phyloP scores from a whole-genome alignment of 2,888 invertebrate species.

The Griposia aprilina region DNA sequence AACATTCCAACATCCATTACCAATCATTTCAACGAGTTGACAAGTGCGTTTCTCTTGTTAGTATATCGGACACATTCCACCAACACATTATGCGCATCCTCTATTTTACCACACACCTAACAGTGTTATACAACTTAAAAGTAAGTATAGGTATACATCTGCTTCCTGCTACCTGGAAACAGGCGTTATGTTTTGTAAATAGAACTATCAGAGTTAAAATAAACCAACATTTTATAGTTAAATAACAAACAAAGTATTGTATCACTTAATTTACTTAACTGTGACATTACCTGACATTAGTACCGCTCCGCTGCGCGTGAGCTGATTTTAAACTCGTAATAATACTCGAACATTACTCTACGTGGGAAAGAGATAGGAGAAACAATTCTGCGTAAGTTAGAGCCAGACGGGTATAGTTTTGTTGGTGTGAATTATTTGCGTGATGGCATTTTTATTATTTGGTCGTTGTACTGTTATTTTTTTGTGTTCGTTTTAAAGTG shows the following conservation, averaged over 20 bases:
- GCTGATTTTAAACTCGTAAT: slow-evolving; percentile 34
- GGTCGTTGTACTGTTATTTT: slow-evolving; percentile 25
- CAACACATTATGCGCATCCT: no score
- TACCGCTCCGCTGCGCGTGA: slow-evolving; percentile 56
- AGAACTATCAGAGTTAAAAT: neutral
- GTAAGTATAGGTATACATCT: neutral
- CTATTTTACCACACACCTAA: no score
- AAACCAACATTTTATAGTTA: neutral
- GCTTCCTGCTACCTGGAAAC: neutral
- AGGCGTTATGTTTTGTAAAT: neutral
- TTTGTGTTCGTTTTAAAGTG: neutral
- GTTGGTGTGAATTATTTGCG: slow-evolving; percentile 14
- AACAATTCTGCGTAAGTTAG: neutral
- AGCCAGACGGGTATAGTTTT: slow-evolving; percentile 23
- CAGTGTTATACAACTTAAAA: no score
- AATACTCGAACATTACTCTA: neutral
- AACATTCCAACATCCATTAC: no score
- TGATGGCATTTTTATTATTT: slow-evolving; percentile 24
- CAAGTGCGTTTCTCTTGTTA: no score
- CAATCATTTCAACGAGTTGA: no score
- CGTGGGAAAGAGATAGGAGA: slow-evolving; percentile 22
- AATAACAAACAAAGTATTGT: slow-evolving; percentile 5
- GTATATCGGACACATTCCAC: no score
- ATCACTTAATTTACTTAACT: slow-evolving; percentile 31
- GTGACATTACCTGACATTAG: slow-evolving; percentile 41